These are phyloP conservation scores for Euwallacea fornicatus DNA, from an alignment of 1,140 invertebrate species.

Conservation along the genomic window DNA sequence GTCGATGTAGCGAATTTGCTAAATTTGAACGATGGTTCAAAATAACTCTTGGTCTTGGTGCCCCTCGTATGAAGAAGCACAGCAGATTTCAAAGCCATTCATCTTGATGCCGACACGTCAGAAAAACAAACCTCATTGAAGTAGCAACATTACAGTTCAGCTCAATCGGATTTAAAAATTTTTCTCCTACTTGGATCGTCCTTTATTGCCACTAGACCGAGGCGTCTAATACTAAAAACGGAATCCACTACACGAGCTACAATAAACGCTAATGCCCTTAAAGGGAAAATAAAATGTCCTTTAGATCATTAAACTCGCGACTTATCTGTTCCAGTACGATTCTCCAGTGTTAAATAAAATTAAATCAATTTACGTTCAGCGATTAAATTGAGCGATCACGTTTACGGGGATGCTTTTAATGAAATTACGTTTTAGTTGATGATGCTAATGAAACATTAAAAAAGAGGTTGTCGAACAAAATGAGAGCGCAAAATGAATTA, in stretches of 20 bases:
- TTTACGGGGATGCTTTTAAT: slow-evolving; percentile 14
- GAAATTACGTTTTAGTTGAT: slow-evolving; percentile 9
- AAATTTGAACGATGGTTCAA: too few species aligned
- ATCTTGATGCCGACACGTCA: neutral
- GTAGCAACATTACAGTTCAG: neutral
- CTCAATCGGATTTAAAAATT: slow-evolving; percentile 12
- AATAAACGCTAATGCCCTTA: slow-evolving; percentile 23
- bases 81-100: too few species aligned
- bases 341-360: slow-evolving; percentile 27
- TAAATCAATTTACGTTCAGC: slow-evolving; percentile 28
- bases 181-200: neutral
- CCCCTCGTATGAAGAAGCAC: too few species aligned
- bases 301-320: slow-evolving; percentile 29
- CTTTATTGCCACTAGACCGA: slow-evolving; percentile 12
- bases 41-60: too few species aligned
- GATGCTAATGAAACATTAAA: neutral
- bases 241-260: slow-evolving; percentile 16
- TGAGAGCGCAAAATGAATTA: neutral
- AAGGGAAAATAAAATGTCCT: slow-evolving; percentile 32
- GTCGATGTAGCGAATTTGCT: too few species aligned
- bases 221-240: slow-evolving; percentile 26
- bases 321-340: slow-evolving; percentile 27
- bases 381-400: slow-evolving; percentile 26
- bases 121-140: neutral
- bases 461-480: slow-evolving; percentile 1